Conservation (phyloP, 2,797 vertebrate species). For the Syngnathus acus region DNA sequence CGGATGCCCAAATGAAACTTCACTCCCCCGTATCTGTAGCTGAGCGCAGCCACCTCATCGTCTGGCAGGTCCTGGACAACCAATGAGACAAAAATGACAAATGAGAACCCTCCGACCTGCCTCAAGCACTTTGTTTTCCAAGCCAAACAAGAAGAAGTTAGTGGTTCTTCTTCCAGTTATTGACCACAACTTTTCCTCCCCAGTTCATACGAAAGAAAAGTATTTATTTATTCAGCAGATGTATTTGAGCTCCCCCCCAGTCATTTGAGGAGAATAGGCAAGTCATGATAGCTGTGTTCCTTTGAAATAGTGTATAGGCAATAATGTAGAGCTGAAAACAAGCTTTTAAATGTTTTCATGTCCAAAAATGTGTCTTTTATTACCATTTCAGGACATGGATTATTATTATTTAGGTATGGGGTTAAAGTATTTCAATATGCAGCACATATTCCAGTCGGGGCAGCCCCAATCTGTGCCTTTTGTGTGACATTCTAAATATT, state of each 20-base stretch:
- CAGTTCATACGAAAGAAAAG: slow-evolving; percentile 21
- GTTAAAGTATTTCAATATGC: background rate
- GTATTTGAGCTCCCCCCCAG: background rate
- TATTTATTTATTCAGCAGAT: slow-evolving; percentile 3
- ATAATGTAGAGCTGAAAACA: background rate
- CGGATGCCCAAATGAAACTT: slow-evolving; percentile 77
- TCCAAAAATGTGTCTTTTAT: background rate
- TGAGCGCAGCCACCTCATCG: slow-evolving; percentile 95
- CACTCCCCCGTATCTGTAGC: slow-evolving; percentile 87
- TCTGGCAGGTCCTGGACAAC: slow-evolving; percentile 85
- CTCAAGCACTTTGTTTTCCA: slow-evolving; percentile 37
- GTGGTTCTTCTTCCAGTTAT: slow-evolving; percentile 22
- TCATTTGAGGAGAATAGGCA: background rate
- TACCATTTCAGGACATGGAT: background rate
- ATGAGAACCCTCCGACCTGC: slow-evolving; percentile 57
- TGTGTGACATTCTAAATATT: background rate
- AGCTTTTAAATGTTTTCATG: background rate
- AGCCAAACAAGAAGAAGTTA: slow-evolving; percentile 1
- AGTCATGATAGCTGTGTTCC: no score
- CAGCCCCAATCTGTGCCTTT: slow-evolving; percentile 1
- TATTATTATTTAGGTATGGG: background rate
- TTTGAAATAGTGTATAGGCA: background rate
- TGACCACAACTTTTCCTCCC: slow-evolving; percentile 23
- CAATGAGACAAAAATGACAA: slow-evolving; percentile 44
- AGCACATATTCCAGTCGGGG: background rate